Base-by-base conservation (phyloP, 2,113 vertebrate genomes). In the Caranx ignobilis region DNA sequence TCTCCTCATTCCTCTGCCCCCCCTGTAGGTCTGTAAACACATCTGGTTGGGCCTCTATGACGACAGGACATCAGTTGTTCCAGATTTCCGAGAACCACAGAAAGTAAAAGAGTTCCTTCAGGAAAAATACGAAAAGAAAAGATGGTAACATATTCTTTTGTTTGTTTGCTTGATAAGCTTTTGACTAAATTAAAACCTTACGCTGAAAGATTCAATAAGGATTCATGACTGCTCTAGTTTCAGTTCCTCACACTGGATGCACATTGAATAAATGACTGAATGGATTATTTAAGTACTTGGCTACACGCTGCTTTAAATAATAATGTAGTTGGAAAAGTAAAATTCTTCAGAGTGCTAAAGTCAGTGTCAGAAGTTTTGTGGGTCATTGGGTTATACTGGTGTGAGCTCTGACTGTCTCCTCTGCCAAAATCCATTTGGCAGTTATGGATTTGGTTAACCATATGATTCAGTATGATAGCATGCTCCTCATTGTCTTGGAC, bases 51-150 rank as follows among this genome's bases (percentile, higher is more conserved):
- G 98, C 90, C 96, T 99, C 86, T 99, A 98, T 94, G 97, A 99
- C 93, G 98, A 99, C 93, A 95, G 97, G 95, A 98, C 97, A 92
- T 97, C 96, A 90, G 96, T 97, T 91, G 96, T 99, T 95, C 98
- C 98, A 93, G 98, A 99, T 94, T 99, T 99, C 93, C 96, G 97
- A 93, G 98, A 99, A 94, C 97, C 98, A 81, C 98, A 98, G 92
- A 99, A 99, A 97, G 97, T 99, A 87, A 99, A 99, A 94, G 98
- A 99, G 91, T 99, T 99, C 91, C 96, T 99, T 85, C 98, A 99
- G 91, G 98, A 99, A 94, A 99, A 99, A 95, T 99, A 99, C 26
- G 98, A 99, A 93, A 99, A 99, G 95, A 99, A 99, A 94, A 95
- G 98, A 97, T 99, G 98, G 98, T 99, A 94, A 97, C 2, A 41